Evolutionary conservation across 2,113 vertebrate species (phyloP), one percentile per base, ranked within the genome.

Genomic region (Crocuta crocuta): DNA sequence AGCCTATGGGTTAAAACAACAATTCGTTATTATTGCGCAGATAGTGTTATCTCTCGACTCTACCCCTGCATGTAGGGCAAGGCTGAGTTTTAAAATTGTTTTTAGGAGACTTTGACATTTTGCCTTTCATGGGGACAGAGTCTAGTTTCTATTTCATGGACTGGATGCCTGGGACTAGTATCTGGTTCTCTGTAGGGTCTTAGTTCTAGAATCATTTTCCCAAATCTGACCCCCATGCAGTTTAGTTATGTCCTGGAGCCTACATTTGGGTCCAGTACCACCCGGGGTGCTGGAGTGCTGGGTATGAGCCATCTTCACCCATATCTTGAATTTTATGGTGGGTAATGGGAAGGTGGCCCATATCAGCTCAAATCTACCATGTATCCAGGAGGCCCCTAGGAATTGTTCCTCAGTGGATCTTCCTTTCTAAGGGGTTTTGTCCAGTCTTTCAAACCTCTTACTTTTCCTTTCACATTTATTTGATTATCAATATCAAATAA

Each of bases 371-470:
- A 50, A 17, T 70, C 23, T 63, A 28, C 17, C 13, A 2, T 21
- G n/a, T 31, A 17, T 70, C 84, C 70, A 58, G 70, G 6, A 4
- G 71, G n/a, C n/a, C 35, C 68, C 26, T 86, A 8, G 50, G n/a
- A 28, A 43, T 68, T 89, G 78, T 88, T 71, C 82, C 58, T 94
- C 79, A 70, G 2, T 63, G 33, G 24, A 39, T 86, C 39, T 35
- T 81, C 55, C 63, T 94, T 97, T 79, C 43, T n/a, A 66, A 82
- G 82, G 74, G 39, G 15, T 3, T 96, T 78, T 91, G 10, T 43
- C 50, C 19, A 53, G 10, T 71, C 93, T 96, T 85, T 70, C 31
- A 94, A 82, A 45, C 17, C 48, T 58, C 21, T 45, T 88, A 33
- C 1, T 35, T n/a, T 84, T 87, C 76, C 39, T 78, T 91, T 63